Evolutionary conservation across 1,140 invertebrate species (phyloP), one percentile per base, ranked within the genome.

Genomic region (Cyclina sinensis): DNA sequence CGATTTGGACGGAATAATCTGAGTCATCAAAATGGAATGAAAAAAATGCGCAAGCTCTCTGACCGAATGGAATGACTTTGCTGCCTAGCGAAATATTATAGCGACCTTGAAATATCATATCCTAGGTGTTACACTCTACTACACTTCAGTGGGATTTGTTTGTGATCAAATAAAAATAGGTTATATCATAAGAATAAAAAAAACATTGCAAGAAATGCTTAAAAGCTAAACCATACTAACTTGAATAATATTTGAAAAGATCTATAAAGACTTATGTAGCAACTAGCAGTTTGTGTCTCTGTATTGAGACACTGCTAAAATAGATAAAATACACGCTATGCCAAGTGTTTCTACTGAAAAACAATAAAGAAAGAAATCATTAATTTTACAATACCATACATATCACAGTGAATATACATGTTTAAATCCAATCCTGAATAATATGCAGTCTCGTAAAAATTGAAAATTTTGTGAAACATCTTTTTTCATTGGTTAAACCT

Each of bases 21-120:
- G 48, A 37, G 74, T 78, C 74, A 51, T 24, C 32, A 14, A 78
- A 46, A 78, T 78, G 74, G 46, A 78, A 78, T 78, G 74, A 48
- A 51, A 16, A 30, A 18, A 39, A 54, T 51, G 24, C 24, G 37
- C 27, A 78, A 54, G 24, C 39, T 32, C 14, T 78, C 74, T 51
- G 74, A n/a, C 14, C 51, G 24, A 54, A 78, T 78, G 74, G 24
- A 43, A 78, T 78, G 74, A 43, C 27, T n/a, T 70, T 78, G 74
- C 74, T 78, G 74, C 74, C 74, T 78, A 70, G 21, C 48, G 16
- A 32, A 54, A 78, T 78, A 54, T 9, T 78, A 43, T 32, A 54
- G 74, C 14, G 65, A 39, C 65, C 30, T n/a, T 18, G n/a, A 30
- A 65, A 18, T 14, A 37, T 35, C 30, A 5, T 70, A 0, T 37